Base-by-base conservation (phyloP, 2,797 vertebrate genomes). In the Chelonia mydas region DNA sequence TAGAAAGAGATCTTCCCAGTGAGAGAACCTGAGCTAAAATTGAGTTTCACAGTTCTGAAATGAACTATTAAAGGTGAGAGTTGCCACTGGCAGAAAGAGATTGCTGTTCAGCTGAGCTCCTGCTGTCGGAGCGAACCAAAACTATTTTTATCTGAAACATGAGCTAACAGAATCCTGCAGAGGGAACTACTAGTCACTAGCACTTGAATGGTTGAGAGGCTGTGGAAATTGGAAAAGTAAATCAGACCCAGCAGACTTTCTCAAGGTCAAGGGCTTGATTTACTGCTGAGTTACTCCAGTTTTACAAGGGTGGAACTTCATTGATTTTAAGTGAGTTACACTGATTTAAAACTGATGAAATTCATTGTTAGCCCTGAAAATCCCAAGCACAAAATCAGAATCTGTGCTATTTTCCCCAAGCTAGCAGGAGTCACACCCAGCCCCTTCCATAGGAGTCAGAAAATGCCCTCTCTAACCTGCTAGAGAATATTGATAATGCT, bases 1-100 rank as follows among this genome's bases (percentile, higher is more conserved):
- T 95, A 93, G 93, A 95, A 96, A 95, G 89, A 96, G 93, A 54
- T 95, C 80, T 87, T 88, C 19, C 28, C 84, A 2, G 2, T 25
- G 81, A 87, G 33, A 83, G 12, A 93, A 54, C 23, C 50, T 85
- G 84, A 90, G 89, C 81, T 47, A 3, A 17, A 88, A 50, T 31
- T 3, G 27, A 92, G 65, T 61, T 84, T 80, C 79, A 82, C 78
- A 68, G 74, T 55, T 95, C 41, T 90, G 95, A 89, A 37, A 41
- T 72, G 68, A 72, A 37, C 37, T 11, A 41, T 25, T 9, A 51
- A 86, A 90, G 7, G 54, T 89, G 55, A 92, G 81, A 53, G 85
- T 25, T 83, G 28, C 23, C 68, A 54, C 19, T 4, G 23, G 10
- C 84, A 59, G 81, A 47, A 55, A 57, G 6, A 78, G 65, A 54